Evolutionary conservation across 2,113 vertebrate genomes (phyloP), one percentile per base, ranked within the genome.

Genomic region (Apteryx mantelli): DNA sequence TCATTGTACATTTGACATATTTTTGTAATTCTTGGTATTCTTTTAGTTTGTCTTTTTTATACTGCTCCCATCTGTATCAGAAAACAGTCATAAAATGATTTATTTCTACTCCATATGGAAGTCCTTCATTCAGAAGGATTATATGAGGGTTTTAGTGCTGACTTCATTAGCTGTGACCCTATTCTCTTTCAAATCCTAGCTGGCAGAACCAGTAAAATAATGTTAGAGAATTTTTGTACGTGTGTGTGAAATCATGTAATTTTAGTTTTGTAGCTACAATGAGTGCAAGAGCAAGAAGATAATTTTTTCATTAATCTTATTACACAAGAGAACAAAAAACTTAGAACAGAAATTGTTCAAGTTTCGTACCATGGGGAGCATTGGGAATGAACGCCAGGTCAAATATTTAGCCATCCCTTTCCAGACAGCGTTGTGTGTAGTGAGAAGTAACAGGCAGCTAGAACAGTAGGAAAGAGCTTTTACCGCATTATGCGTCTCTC

Each of bases 371-470:
- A 91, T 94, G 81, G 63, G 73, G 85, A 95, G 32, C 81, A 60
- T 24, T 95, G 81, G 91, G 82, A 97, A 75, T 94, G 88, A 32
- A 75, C 92, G 88, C 91, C 91, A 73, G 46, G 95, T 97, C 97
- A 97, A 98, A 98, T 98, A 97, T 97, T 98, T 98, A 97, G 97
- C 96, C 88, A 66, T 97, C 90, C 96, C 91, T 97, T 91, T 91
- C 46, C 36, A 76, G 96, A 96, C 84, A 60, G 55, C 66, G 83
- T 88, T 97, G 60, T 82, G 91, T 96, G 95, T 97, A 86, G 86
- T 91, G 95, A 97, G 98, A 98, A 97, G 97, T 95, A 97, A 97
- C 96, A 94, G 74, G 95, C 79, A 94, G 90, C 70, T 88, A 69
- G 85, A 97, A 86, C 40, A 89, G 94, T 58, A 88, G 88, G 95